Evolutionary conservation across 2,888 invertebrate species (phyloP), one percentile per base, ranked within the genome.

Genomic region (Fragum whitleyi): DNA sequence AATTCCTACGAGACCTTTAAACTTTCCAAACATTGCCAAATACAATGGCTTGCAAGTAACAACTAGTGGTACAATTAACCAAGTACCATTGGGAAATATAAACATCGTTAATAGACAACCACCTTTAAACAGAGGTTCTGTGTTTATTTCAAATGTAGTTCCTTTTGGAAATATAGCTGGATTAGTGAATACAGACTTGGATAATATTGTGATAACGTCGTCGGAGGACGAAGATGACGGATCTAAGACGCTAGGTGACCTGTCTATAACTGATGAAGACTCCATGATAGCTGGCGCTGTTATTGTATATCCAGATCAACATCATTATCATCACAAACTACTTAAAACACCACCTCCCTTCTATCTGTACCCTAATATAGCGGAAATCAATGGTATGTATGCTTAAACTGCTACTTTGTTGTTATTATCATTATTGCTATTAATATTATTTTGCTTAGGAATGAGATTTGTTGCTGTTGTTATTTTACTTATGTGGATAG

Each of bases 191-290:
- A 3, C 47, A 47, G 47, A 14, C n/a, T 3, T 47, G 47, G 47
- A 47, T 23, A 57, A 57, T 6, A 23, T 26, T 23, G 57, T 57
- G 2, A 7, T 26, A 65, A 23, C 39, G 23, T 6, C 65, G 23
- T n/a, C 42, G 0, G 65, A 65, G 21, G 42, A 65, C 19, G 65
- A 65, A 9, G 65, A 65, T 23, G 65, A 65, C 21, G 65, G 42
- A 42, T 36, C n/a, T n/a, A 32, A 62, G 62, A 26, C 28, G 36
- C 36, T 62, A 6, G 32, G 32, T 9, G 32, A 9, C 6, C n/a
- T 62, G 6, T 29, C 26, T 6, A 6, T 62, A 16, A 5, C 19
- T n/a, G n/a, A 21, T 14, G 42, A 65, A 0, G 42, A 23, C 21
- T 2, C 42, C 9, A 39, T 42, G 65, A 16, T 65, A 2, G 23